Evolutionary conservation across 2,888 invertebrate genomes (phyloP).

Genomic region (Ectemnius continuus): DNA sequence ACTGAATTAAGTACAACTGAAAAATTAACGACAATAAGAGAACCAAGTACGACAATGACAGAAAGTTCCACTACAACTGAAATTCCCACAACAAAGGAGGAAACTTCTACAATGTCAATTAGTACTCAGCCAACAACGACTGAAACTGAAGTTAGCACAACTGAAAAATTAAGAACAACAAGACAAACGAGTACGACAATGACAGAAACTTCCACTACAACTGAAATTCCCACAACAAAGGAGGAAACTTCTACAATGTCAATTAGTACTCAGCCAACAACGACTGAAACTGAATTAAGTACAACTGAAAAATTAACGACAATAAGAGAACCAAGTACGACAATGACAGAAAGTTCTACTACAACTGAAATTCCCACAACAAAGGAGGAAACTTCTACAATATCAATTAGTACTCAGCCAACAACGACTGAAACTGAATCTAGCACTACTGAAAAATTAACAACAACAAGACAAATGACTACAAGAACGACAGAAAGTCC

Average conservation of each 20-base stretch:
- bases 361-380: not conserved
- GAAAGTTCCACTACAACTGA: not conserved
- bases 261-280: not conserved
- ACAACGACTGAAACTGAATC: no score
- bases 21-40: no score
- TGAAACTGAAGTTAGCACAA: not conserved
- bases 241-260: not conserved
- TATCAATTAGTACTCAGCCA: not conserved
- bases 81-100: not conserved
- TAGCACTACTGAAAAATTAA: not conserved
- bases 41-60: no score
- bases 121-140: not conserved
- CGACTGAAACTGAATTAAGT: slow-evolving; percentile 12
- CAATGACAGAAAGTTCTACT: not conserved
- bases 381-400: not conserved
- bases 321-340: not conserved
- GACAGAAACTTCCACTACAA: no score
- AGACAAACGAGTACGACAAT: not conserved
- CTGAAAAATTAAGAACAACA: not conserved
- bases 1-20: not conserved
- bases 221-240: slow-evolving; percentile 17
- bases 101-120: no score
- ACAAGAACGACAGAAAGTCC: no score
- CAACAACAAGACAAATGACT: not conserved
- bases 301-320: slow-evolving; percentile 10